phyloP scores from a whole-genome alignment of 1,140 invertebrate species.

The Drosophila nigromelanica region DNA sequence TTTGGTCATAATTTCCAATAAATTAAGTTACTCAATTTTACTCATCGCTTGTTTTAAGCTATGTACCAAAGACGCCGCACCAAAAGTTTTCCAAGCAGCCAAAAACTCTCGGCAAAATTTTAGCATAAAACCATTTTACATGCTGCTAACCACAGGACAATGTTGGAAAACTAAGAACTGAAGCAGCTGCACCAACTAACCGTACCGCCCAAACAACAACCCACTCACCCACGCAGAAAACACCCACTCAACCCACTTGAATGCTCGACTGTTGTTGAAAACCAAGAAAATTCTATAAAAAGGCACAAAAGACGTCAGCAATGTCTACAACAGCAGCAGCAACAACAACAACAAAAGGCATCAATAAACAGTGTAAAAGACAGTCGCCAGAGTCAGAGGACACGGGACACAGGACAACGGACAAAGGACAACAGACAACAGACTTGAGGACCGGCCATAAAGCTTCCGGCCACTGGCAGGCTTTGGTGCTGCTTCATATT shows the following conservation, averaged over 20 bases:
- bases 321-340: constrained; percentile 63
- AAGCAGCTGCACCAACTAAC: constrained; percentile 5
- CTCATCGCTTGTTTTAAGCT: constrained; percentile 35
- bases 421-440: constrained; percentile 16
- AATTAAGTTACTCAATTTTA: constrained; percentile 37
- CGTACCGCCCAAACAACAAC: background rate
- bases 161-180: constrained; percentile 69
- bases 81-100: constrained; percentile 26
- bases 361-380: constrained; percentile 79
- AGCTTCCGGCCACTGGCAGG: constrained; percentile 40
- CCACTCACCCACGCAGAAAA: too few relatives aligned
- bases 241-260: background rate
- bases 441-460: constrained; percentile 24
- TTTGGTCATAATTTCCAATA: background rate
- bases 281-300: constrained; percentile 75
- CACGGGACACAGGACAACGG: constrained; percentile 20
- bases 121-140: constrained; percentile 77
- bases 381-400: constrained; percentile 48
- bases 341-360: constrained; percentile 58
- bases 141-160: constrained; percentile 73
- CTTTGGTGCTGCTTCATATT: constrained; percentile 58
- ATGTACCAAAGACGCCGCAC: constrained; percentile 29
- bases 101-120: constrained; percentile 44
- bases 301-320: constrained; percentile 79
- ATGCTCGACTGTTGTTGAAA: constrained; percentile 43